Evolutionary conservation across 2,797 vertebrate species (phyloP).

Genomic region (Falco biarmicus): DNA sequence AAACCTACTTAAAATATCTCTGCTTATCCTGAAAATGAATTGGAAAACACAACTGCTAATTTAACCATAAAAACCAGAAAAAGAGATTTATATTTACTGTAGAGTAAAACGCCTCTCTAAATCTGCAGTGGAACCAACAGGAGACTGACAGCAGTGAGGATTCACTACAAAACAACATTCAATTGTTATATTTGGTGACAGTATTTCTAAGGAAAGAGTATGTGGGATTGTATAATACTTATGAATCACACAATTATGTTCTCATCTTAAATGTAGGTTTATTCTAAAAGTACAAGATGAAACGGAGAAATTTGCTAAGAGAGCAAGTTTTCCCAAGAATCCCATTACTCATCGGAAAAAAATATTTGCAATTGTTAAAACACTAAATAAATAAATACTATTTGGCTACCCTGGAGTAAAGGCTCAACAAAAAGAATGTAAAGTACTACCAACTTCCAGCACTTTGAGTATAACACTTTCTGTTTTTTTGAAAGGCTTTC

Average conservation of each 20-base stretch:
- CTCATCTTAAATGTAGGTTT: not conserved
- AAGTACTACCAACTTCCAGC: not conserved
- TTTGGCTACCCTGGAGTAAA: not conserved
- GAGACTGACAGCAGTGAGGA: conserved; percentile 43
- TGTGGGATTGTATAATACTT: conserved; percentile 49
- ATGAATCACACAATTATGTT: conserved; percentile 46
- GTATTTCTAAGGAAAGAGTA: not conserved
- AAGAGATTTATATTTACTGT: conserved; percentile 33
- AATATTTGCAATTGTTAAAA: not conserved
- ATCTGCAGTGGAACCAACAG: not conserved
- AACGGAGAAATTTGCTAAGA: not conserved
- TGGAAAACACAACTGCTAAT: conserved; percentile 20
- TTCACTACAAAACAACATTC: not conserved
- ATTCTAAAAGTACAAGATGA: not conserved
- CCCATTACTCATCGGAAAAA: not conserved
- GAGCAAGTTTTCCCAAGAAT: not conserved
- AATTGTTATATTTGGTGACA: conserved; percentile 30
- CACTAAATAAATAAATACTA: not conserved
- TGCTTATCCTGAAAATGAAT: not conserved
- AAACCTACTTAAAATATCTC: conserved; percentile 9
- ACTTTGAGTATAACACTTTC: not conserved
- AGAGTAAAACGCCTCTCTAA: conserved; percentile 45
- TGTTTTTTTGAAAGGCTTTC: not conserved
- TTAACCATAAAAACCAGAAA: not conserved
- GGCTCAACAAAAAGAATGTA: not conserved